Evolutionary conservation across 1,140 invertebrate species (phyloP).

Genomic region (Aleiodes sp.): DNA sequence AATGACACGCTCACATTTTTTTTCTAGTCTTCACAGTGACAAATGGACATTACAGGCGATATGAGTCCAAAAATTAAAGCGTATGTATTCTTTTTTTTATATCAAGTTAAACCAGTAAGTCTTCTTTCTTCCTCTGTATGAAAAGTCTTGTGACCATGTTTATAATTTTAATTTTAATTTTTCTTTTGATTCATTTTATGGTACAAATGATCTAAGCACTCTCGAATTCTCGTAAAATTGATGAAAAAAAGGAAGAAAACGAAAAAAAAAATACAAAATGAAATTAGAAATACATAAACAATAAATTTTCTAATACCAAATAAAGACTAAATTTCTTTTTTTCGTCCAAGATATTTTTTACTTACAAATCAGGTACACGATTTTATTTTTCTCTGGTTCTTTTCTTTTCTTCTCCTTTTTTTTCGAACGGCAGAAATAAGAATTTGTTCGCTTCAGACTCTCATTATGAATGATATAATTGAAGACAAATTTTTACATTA

Average conservation of each 20-base stretch:
- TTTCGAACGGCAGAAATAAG: constrained; percentile 31
- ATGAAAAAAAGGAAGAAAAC: constrained; percentile 10
- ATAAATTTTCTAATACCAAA: no score
- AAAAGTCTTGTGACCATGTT: constrained; percentile 4
- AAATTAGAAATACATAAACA: not conserved
- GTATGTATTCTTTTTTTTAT: not conserved
- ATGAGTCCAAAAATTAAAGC: not conserved
- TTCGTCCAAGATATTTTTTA: constrained; percentile 33
- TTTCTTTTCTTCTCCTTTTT: constrained; percentile 41
- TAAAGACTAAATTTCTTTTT: constrained; percentile 58
- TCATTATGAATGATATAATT: constrained; percentile 7
- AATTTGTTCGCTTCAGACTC: no score
- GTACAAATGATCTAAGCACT: not conserved
- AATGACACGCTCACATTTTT: not conserved
- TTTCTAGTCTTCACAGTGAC: constrained; percentile 11
- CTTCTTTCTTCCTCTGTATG: not conserved
- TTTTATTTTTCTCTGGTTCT: no score
- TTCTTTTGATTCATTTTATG: not conserved
- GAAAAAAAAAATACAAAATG: constrained; percentile 25
- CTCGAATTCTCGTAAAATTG: not conserved
- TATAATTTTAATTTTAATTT: not conserved
- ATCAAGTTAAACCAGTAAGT: not conserved
- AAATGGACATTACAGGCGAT: not conserved
- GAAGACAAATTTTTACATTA: not conserved
- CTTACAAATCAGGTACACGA: constrained; percentile 62